These are phyloP conservation scores for Anoplius nigerrimus DNA, from an alignment of 2,888 invertebrate species.

Conservation along the genomic window DNA sequence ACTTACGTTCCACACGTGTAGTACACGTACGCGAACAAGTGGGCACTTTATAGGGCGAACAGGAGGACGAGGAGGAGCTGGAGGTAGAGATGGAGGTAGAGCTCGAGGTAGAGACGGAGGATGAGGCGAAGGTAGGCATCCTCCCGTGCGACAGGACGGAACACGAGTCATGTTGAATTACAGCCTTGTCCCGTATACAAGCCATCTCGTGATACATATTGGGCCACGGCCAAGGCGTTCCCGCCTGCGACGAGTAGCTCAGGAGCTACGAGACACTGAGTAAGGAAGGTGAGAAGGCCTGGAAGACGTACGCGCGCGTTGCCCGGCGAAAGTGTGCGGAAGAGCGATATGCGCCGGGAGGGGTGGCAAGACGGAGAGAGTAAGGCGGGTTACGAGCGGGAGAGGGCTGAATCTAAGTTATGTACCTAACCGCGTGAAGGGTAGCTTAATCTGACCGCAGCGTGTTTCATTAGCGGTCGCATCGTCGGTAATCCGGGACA, in stretches of 20 bases:
- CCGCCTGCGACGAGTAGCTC: slow-evolving; percentile 15
- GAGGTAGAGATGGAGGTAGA: too few species aligned
- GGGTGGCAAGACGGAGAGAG: not conserved
- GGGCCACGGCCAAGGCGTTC: slow-evolving; percentile 25
- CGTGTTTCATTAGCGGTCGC: slow-evolving; percentile 53
- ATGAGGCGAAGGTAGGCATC: too few species aligned
- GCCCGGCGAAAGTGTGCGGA: not conserved
- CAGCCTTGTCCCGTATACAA: slow-evolving; percentile 34
- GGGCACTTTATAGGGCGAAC: too few species aligned
- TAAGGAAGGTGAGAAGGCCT: slow-evolving; percentile 19
- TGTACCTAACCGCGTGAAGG: too few species aligned
- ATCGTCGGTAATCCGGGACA: slow-evolving; percentile 40
- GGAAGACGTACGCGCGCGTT: too few species aligned
- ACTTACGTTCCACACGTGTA: too few species aligned
- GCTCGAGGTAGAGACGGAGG: too few species aligned
- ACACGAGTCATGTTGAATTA: slow-evolving; percentile 42
- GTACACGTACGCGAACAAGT: too few species aligned
- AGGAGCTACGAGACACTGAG: slow-evolving; percentile 10
- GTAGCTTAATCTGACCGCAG: slow-evolving; percentile 38
- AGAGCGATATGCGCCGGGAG: not conserved
- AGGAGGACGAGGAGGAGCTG: too few species aligned
- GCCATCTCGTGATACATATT: slow-evolving; percentile 42
- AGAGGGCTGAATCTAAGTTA: too few species aligned
- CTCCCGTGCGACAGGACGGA: too few species aligned
- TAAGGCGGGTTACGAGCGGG: not conserved